A percentile compares a stretch with the other conserved stretches of the same genome.
Evolutionary conservation across 2,888 invertebrate species (phyloP).

Genomic region (Cosmopolites sordidus): DNA sequence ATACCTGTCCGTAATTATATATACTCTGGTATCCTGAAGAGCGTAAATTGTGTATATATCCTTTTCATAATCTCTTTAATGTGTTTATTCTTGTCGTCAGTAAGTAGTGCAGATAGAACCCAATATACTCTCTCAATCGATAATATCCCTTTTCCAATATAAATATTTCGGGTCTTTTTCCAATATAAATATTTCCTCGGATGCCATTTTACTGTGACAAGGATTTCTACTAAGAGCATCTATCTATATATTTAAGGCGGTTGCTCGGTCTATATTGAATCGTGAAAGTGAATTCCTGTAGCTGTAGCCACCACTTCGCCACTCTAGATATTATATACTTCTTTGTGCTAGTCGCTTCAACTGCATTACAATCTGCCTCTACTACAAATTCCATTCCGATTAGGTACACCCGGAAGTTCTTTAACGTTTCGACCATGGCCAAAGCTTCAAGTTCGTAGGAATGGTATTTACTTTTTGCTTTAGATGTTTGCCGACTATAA

Average conservation of each 20-base stretch:
- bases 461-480: constrained; percentile 37
- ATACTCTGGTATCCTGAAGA: too few species aligned
- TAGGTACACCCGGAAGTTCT: constrained; percentile 39
- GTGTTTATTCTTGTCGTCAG: too few species aligned
- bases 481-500: constrained; percentile 37
- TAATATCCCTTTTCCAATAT: too few species aligned
- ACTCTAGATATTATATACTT: too few species aligned
- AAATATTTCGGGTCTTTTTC: too few species aligned
- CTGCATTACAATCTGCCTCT: constrained; percentile 38
- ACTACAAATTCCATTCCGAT: constrained; percentile 35
- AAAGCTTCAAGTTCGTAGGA: constrained; percentile 42
- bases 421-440: constrained; percentile 38
- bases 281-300: constrained; percentile 28
- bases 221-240: constrained; percentile 31
- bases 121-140: too few species aligned
- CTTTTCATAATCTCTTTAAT: too few species aligned
- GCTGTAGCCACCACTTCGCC: constrained; percentile 28
- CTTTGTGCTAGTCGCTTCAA: constrained; percentile 33
- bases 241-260: constrained; percentile 25
- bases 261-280: constrained; percentile 25
- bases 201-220: constrained; percentile 5
- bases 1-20: too few species aligned
- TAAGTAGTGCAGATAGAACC: too few species aligned
- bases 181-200: too few species aligned
- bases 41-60: too few species aligned